Conservation (phyloP, 1,140 invertebrate species). For the Cydia strobilella region DNA sequence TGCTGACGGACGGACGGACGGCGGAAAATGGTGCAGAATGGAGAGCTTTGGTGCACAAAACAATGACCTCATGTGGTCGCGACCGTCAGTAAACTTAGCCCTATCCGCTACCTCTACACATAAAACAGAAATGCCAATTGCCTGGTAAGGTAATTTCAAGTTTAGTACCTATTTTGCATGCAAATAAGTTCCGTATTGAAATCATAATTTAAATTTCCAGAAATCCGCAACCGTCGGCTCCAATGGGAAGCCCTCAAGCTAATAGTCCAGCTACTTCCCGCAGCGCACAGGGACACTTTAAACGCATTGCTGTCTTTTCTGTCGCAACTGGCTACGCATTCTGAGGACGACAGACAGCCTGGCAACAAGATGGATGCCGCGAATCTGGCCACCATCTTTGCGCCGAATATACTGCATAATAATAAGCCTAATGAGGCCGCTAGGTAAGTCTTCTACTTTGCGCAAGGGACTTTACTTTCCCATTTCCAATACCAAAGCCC, state of each 20-base stretch:
- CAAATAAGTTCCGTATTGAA: too few species aligned
- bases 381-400: slow-evolving; percentile 95
- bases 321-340: slow-evolving; percentile 87
- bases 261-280: slow-evolving; percentile 91
- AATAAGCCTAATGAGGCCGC: slow-evolving; percentile 83
- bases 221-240: slow-evolving; percentile 88
- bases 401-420: slow-evolving; percentile 94
- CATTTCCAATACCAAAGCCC: neutral
- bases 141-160: too few species aligned
- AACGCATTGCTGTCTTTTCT: slow-evolving; percentile 91
- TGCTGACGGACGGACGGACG: too few species aligned
- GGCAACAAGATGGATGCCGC: slow-evolving; percentile 97
- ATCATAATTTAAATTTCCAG: slow-evolving; percentile 67
- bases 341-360: slow-evolving; percentile 84
- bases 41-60: too few species aligned
- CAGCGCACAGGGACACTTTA: slow-evolving; percentile 93
- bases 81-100: too few species aligned
- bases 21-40: too few species aligned
- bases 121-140: too few species aligned
- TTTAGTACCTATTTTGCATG: too few species aligned
- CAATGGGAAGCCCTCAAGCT: slow-evolving; percentile 92
- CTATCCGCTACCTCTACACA: too few species aligned
- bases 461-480: neutral
- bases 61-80: too few species aligned
- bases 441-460: slow-evolving; percentile 71